Conservation (phyloP, 2,888 invertebrate species). For the Suillia variegata region DNA sequence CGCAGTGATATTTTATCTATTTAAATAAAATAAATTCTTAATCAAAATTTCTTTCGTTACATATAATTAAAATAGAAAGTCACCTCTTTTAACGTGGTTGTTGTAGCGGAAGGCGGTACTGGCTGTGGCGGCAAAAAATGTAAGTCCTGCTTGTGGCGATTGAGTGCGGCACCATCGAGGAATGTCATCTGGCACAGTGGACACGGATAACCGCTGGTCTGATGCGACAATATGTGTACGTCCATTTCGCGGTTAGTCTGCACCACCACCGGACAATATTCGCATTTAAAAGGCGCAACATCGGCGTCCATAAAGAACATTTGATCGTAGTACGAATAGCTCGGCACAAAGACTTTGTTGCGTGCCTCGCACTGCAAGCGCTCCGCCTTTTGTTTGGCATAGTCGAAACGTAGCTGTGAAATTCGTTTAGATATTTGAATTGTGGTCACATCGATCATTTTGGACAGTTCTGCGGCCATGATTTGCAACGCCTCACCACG, state of each 20-base stretch:
- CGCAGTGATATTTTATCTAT: constrained; percentile 49
- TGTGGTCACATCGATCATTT: constrained; percentile 50
- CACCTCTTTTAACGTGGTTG: too few relatives aligned
- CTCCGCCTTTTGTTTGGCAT: constrained; percentile 53
- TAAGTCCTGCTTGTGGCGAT: constrained; percentile 48
- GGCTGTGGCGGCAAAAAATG: constrained; percentile 17
- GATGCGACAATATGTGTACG: constrained; percentile 46
- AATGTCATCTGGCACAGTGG: constrained; percentile 45
- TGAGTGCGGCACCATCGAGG: constrained; percentile 44
- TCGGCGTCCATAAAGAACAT: constrained; percentile 54
- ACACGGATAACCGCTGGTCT: constrained; percentile 40
- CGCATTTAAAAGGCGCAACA: constrained; percentile 53
- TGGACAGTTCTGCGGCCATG: constrained; percentile 49
- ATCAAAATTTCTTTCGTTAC: too few relatives aligned
- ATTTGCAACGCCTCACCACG: constrained; percentile 52
- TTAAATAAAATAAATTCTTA: too few relatives aligned
- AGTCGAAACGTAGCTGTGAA: constrained; percentile 52
- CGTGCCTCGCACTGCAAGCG: constrained; percentile 47
- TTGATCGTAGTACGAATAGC: constrained; percentile 50
- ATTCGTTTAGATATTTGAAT: constrained; percentile 55
- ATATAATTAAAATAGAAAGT: too few relatives aligned
- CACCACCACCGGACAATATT: constrained; percentile 46
- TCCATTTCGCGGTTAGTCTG: constrained; percentile 51
- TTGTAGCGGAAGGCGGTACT: too few relatives aligned
- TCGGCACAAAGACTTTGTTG: constrained; percentile 45